Evolutionary conservation across 2,888 invertebrate species (phyloP).

Genomic region (Drosophila longiperda): DNA sequence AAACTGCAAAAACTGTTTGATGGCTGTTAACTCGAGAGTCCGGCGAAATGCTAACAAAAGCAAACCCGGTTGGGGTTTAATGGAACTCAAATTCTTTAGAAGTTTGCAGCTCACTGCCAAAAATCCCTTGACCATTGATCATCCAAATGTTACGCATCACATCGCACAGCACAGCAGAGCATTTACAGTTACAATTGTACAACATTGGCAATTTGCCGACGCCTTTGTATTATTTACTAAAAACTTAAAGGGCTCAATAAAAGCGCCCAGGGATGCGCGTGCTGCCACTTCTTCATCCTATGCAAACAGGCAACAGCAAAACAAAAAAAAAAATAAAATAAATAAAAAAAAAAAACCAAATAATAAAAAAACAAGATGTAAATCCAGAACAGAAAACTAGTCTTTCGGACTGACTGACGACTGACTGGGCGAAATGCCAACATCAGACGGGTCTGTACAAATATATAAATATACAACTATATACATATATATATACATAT

Average conservation of each 20-base stretch:
- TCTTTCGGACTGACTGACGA: slow-evolving; percentile 41
- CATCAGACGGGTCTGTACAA: slow-evolving; percentile 43
- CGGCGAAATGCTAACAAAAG: slow-evolving; percentile 15
- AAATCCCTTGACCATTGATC: slow-evolving; percentile 64
- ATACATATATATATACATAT: slow-evolving; percentile 3
- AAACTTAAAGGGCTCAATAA: slow-evolving; percentile 78
- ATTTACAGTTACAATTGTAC: slow-evolving; percentile 56
- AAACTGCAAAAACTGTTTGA: slow-evolving; percentile 43
- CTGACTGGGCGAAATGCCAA: slow-evolving; percentile 56
- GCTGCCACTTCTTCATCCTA: slow-evolving; percentile 68
- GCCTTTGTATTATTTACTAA: slow-evolving; percentile 73
- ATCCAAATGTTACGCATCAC: slow-evolving; percentile 59
- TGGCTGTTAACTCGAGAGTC: slow-evolving; percentile 40
- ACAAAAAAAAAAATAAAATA: not conserved
- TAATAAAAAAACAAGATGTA: slow-evolving; percentile 15
- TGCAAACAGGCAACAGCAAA: slow-evolving; percentile 57
- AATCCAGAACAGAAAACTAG: slow-evolving; percentile 40
- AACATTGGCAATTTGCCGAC: slow-evolving; percentile 68
- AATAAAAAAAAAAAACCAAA: slow-evolving; percentile 9
- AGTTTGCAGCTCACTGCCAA: slow-evolving; percentile 21
- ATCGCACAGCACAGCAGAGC: slow-evolving; percentile 27
- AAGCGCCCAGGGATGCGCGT: slow-evolving; percentile 70
- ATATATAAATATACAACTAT: slow-evolving; percentile 5
- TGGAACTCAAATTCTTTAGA: slow-evolving; percentile 69
- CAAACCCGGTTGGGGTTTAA: slow-evolving; percentile 37